Evolutionary conservation across 1,140 invertebrate genomes (phyloP).

Genomic region (Drosophila simulans): DNA sequence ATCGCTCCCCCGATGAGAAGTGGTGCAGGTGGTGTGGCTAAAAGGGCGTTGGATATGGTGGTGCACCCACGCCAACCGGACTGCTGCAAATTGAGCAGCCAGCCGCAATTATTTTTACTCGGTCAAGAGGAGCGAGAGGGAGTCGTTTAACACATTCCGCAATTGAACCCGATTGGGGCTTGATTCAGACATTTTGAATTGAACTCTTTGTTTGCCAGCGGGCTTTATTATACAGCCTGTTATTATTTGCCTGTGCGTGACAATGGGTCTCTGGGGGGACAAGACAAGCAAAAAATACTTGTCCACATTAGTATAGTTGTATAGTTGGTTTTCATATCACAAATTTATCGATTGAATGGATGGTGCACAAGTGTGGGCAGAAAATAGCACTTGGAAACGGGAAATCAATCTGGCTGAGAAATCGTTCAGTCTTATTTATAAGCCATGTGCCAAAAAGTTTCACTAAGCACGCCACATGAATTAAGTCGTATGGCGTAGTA

Average conservation of each 20-base stretch:
- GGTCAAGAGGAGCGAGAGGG: neutral
- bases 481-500: conserved; percentile 16
- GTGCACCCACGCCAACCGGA: neutral
- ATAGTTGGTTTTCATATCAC: conserved; percentile 12
- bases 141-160: conserved; percentile 38
- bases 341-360: conserved; percentile 27
- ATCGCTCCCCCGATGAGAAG: neutral
- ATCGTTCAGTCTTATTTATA: conserved; percentile 3
- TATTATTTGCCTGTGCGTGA: conserved; percentile 23
- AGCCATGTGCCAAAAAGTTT: conserved; percentile 10
- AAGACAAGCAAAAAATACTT: conserved; percentile 2
- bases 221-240: conserved; percentile 21
- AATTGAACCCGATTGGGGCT: conserved; percentile 31
- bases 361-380: neutral
- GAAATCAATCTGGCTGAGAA: conserved; percentile 27
- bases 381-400: neutral
- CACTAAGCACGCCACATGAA: conserved; percentile 1
- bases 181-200: conserved; percentile 3
- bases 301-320: neutral
- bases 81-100: conserved; percentile 42
- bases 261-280: conserved; percentile 14
- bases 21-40: neutral
- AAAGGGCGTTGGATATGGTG: neutral
- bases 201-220: conserved; percentile 7
- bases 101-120: conserved; percentile 65